phyloP scores from a whole-genome alignment of 2,113 vertebrate genomes.

The Nesogale talazaci region DNA sequence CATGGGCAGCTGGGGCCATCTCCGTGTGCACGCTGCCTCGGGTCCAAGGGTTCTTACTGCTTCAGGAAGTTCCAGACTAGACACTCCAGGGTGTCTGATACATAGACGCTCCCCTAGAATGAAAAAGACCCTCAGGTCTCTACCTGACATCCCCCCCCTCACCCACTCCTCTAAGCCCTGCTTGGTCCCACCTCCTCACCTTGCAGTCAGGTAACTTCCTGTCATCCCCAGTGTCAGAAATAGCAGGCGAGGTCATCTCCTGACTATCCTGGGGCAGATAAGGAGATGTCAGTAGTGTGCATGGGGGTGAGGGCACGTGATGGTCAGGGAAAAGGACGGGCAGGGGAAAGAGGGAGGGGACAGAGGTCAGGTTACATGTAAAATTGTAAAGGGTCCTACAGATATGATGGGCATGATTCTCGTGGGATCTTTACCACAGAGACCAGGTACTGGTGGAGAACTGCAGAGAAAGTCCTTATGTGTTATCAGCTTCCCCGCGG shows the following conservation, averaged over 20 bases:
- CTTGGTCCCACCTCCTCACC: constrained; percentile 74
- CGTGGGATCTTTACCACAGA: neutral
- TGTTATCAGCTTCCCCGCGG: neutral
- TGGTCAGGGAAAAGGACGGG: neutral
- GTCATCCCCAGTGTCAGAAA: constrained; percentile 85
- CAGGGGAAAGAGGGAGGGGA: neutral
- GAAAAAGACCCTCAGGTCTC: too few relatives aligned
- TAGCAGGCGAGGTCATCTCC: constrained; percentile 88
- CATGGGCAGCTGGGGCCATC: too few relatives aligned
- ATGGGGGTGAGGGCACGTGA: neutral
- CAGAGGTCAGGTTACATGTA: too few relatives aligned
- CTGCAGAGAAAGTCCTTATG: neutral
- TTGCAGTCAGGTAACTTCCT: constrained; percentile 88
- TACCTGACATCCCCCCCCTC: too few relatives aligned
- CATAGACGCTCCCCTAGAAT: too few relatives aligned
- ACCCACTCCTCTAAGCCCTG: neutral
- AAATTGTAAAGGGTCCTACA: neutral
- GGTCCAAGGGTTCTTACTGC: neutral
- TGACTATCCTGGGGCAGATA: constrained; percentile 86
- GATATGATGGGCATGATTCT: neutral
- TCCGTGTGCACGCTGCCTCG: constrained; percentile 19
- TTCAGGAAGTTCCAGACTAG: neutral
- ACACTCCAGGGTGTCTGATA: too few relatives aligned
- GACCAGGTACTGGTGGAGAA: neutral
- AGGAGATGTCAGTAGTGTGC: neutral